Evolutionary conservation across 2,888 invertebrate species (phyloP), one percentile per base, ranked within the genome.

Genomic region (Temnothorax ravouxi): DNA sequence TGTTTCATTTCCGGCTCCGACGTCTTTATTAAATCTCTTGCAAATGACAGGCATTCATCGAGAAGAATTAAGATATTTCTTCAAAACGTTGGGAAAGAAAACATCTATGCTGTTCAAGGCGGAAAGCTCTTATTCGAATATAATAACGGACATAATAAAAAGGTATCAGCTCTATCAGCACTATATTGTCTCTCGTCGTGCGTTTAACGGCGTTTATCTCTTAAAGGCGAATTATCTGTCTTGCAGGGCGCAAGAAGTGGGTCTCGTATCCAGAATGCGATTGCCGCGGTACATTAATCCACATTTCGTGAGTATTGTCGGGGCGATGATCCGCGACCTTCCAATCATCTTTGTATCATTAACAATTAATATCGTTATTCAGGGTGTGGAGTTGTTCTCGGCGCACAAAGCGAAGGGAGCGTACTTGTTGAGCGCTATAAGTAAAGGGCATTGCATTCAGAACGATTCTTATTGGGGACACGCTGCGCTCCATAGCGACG

Each of bases 321-420:
- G 8, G 13, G 72, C 38, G 9, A 21, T 61, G 2, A 74, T 18
- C 1, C 21, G 3, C 44, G 21, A 25, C 9, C 11, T 41, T 2
- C 2, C n/a, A 15, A 41, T 62, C 18, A 25, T 64, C 11, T 41
- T 29, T 18, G 15, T 41, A 25, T 79, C 3, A 13, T 59, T 67
- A 59, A 54, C 38, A 11, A 6, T 72, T 25, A 77, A 29, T 61
- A 29, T 67, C 18, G 21, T 79, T 56, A 77, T 56, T 52, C 18
- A 98, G 97, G 97, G 97, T 50, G 95, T 97, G 18, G 96, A 96
- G 83, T 97, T 97, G 44, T 97, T 97, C 94, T 97, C 97, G 0
- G 95, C 95, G 72, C 97, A 97, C 93, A 96, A 96, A 88, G 97
- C 98, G 0, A 96, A 97, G 84, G 98, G 98, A 0, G 95, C 96